Conservation (phyloP, 2,888 invertebrate genomes). For the Hipparchia sbordonii region DNA sequence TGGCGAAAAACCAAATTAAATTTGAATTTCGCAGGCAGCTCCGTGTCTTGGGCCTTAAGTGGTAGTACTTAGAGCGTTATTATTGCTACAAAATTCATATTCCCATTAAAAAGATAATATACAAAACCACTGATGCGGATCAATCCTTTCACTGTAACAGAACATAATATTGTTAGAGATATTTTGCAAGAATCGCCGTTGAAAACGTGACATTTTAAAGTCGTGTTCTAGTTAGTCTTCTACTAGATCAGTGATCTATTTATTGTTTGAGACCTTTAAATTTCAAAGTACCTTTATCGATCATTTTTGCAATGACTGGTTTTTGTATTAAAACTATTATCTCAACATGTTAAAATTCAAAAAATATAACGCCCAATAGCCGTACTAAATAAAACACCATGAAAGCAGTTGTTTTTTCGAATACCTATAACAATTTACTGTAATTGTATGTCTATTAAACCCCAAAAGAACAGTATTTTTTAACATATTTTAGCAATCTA, state of each 20-base stretch:
- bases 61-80: background rate
- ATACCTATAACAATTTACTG: no score
- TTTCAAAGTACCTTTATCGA: background rate
- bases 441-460: no score
- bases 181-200: slow-evolving; percentile 37
- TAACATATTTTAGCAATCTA: no score
- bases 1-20: no score
- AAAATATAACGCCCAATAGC: no score
- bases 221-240: slow-evolving; percentile 39
- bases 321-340: background rate
- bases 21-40: no score
- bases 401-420: no score
- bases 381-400: no score
- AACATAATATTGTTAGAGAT: slow-evolving; percentile 36
- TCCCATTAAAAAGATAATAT: slow-evolving; percentile 17
- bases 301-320: slow-evolving; percentile 4
- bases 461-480: no score
- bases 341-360: background rate
- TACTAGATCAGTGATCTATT: slow-evolving; percentile 27
- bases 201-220: slow-evolving; percentile 40
- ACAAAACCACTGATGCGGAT: slow-evolving; percentile 19
- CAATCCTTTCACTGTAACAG: slow-evolving; percentile 35
- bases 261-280: slow-evolving; percentile 15
- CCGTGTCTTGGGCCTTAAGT: no score
- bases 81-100: slow-evolving; percentile 5